phyloP scores from a whole-genome alignment of 2,888 invertebrate genomes.

The Cordilura impudica region DNA sequence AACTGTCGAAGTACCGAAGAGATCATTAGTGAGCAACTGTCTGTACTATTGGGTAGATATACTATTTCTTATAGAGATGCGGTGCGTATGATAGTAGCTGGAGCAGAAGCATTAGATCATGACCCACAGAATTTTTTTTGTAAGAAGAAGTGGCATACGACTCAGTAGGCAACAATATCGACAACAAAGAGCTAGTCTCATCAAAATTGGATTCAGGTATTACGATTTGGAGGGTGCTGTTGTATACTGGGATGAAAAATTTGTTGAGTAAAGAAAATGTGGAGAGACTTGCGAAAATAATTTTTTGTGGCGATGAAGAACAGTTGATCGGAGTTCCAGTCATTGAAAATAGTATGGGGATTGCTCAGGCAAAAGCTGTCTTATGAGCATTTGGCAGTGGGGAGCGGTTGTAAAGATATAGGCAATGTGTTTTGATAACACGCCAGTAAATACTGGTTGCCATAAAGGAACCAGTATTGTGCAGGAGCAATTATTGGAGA shows the following conservation, averaged over 20 bases:
- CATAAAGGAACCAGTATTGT: not conserved
- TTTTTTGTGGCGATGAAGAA: not conserved
- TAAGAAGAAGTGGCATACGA: too few relatives aligned
- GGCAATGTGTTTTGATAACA: not conserved
- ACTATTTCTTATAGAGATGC: too few relatives aligned
- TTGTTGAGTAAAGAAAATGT: not conserved
- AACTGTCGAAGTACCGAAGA: too few relatives aligned
- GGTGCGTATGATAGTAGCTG: too few relatives aligned
- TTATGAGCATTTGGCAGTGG: not conserved
- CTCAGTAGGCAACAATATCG: too few relatives aligned
- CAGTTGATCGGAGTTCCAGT: not conserved
- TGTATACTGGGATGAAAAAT: not conserved
- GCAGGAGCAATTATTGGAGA: too few relatives aligned
- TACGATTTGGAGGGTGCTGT: not conserved
- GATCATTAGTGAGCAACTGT: too few relatives aligned
- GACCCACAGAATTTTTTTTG: too few relatives aligned
- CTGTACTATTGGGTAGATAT: too few relatives aligned
- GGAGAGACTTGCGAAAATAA: not conserved
- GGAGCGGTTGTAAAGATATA: not conserved
- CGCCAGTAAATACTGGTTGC: not conserved
- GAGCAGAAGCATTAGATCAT: too few relatives aligned
- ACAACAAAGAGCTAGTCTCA: too few relatives aligned
- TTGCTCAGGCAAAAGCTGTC: not conserved
- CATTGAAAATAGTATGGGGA: not conserved
- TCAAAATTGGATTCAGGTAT: too few relatives aligned